Evolutionary conservation across 2,888 invertebrate species (phyloP).

Genomic region (Coelogynopora nodosa): DNA sequence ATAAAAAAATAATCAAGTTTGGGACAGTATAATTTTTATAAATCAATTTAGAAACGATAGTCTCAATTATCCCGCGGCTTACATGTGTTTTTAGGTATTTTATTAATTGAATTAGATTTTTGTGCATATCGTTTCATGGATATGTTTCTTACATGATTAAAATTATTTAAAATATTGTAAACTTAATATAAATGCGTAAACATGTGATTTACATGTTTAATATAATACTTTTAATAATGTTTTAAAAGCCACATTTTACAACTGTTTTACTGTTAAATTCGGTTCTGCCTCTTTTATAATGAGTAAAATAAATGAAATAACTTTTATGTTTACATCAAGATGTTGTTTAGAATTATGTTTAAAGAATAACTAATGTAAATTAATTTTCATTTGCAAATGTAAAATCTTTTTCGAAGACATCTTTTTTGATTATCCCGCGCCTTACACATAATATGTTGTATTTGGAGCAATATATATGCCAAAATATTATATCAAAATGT

Average conservation of each 20-base stretch:
- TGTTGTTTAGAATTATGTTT: background rate
- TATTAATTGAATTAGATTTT: background rate
- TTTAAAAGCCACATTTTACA: background rate
- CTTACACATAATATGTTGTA: background rate
- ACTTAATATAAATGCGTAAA: background rate
- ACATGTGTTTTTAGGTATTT: background rate
- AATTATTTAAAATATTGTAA: background rate
- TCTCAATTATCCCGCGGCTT: background rate
- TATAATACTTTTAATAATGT: background rate
- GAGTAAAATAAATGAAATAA: background rate
- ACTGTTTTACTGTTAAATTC: background rate
- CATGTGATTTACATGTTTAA: background rate
- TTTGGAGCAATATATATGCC: background rate
- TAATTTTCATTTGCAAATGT: background rate
- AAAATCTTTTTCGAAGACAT: background rate
- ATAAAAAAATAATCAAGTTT: background rate
- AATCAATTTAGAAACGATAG: background rate
- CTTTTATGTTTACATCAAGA: background rate
- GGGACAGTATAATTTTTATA: background rate
- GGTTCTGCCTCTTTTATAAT: background rate
- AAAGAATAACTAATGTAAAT: background rate
- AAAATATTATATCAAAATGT: background rate
- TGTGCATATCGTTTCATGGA: background rate
- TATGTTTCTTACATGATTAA: background rate
- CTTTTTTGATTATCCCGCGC: background rate